Percentiles rank a stretch among this genome's conserved stretches.
Evolutionary conservation across 64 coral and sea anemone species (phyloP).

Genomic region (Porites lutea): DNA sequence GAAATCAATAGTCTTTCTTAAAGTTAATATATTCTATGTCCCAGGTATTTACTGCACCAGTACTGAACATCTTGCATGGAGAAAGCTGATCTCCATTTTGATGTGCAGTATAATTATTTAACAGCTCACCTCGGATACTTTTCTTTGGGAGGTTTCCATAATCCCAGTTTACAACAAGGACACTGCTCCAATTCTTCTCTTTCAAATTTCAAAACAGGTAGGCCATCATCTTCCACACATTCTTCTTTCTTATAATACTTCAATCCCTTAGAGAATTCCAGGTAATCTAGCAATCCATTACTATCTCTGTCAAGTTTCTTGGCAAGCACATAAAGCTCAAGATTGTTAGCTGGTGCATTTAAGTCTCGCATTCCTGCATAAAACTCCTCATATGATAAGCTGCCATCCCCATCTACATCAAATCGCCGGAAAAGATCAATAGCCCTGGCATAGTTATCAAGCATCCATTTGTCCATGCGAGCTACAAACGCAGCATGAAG

Average conservation of each 20-base stretch:
- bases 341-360: conserved; percentile 91
- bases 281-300: conserved; percentile 91
- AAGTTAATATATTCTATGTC: too few species aligned
- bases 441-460: conserved; percentile 88
- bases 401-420: conserved; percentile 96
- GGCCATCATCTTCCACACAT: conserved; percentile 70
- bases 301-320: conserved; percentile 92
- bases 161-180: conserved; percentile 97
- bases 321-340: conserved; percentile 94
- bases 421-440: conserved; percentile 97
- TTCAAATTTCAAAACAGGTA: conserved; percentile 89
- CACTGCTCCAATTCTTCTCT: conserved; percentile 92
- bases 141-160: conserved; percentile 88
- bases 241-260: conserved; percentile 91
- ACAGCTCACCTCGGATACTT: conserved; percentile 82
- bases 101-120: background rate
- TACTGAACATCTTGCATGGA: too few species aligned
- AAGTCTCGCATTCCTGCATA: conserved; percentile 99
- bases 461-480: conserved; percentile 98
- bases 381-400: conserved; percentile 94
- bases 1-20: too few species aligned
- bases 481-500: conserved; percentile 95
- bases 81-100: background rate
- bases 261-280: conserved; percentile 97
- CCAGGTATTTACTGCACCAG: too few species aligned